Conservation (phyloP, 2,888 invertebrate species). For the Hydraecia micacea region DNA sequence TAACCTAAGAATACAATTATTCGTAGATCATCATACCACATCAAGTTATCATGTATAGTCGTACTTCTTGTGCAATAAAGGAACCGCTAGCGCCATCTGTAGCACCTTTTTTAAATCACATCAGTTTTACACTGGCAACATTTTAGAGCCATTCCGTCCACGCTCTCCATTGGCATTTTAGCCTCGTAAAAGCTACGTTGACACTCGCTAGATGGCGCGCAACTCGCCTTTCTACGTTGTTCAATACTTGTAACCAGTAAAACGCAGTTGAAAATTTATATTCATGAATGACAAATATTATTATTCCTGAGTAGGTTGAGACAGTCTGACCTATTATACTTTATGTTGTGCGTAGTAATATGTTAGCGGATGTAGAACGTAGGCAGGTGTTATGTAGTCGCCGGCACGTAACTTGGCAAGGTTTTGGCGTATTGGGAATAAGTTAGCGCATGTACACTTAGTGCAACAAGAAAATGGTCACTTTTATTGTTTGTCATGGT, state of each 20-base stretch:
- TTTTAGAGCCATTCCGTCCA: background rate
- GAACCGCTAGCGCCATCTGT: conserved; percentile 43
- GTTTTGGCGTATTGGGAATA: too few species aligned
- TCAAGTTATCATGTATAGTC: background rate
- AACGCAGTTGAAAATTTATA: conserved; percentile 31
- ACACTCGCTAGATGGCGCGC: conserved; percentile 40
- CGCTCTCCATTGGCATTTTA: background rate
- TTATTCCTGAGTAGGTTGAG: conserved; percentile 14
- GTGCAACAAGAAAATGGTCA: too few species aligned
- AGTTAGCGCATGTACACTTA: too few species aligned
- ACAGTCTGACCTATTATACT: conserved; percentile 39
- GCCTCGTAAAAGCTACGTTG: background rate
- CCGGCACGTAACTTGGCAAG: too few species aligned
- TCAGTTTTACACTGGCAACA: background rate
- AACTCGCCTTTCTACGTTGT: background rate
- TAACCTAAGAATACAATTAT: background rate
- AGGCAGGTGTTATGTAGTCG: background rate
- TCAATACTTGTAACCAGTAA: background rate
- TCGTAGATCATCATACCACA: background rate
- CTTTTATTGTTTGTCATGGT: too few species aligned
- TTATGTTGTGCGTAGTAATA: conserved; percentile 24
- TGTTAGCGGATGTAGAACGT: conserved; percentile 19
- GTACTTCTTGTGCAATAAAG: background rate
- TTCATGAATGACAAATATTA: conserved; percentile 29
- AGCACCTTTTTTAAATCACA: background rate